phyloP scores from a whole-genome alignment of 2,888 invertebrate genomes.

The Calliopum simillimum region DNA sequence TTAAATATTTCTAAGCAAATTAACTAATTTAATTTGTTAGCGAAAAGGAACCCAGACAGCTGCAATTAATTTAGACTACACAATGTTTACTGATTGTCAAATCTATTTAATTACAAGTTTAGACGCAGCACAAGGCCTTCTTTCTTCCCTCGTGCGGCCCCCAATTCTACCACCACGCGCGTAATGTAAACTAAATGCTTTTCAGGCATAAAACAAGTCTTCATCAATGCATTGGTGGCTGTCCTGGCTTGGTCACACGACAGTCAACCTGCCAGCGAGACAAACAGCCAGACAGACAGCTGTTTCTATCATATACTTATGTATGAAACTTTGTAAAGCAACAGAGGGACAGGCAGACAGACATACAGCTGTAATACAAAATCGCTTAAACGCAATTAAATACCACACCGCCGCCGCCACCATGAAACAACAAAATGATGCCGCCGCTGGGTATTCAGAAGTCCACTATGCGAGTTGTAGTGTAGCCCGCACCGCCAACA shows the following conservation, averaged over 20 bases:
- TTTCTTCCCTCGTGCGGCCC: not conserved
- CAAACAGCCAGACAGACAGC: conserved; percentile 17
- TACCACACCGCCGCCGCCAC: conserved; percentile 31
- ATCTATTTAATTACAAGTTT: not conserved
- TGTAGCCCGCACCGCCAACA: not conserved
- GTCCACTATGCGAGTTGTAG: conserved; percentile 6
- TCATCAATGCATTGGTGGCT: conserved; percentile 27
- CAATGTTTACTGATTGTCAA: conserved; percentile 21
- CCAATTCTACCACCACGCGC: not conserved
- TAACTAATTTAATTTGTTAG: not conserved
- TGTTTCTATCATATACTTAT: too few species aligned
- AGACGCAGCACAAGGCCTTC: not conserved
- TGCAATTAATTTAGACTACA: conserved; percentile 1
- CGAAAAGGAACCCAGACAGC: not conserved
- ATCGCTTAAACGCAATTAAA: conserved; percentile 37
- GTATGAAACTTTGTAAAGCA: not conserved
- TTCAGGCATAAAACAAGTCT: conserved; percentile 28
- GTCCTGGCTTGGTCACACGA: conserved; percentile 28
- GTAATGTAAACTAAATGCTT: conserved; percentile 30
- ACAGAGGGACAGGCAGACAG: conserved; percentile 13
- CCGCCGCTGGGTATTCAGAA: conserved; percentile 25
- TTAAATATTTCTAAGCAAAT: conserved; percentile 1
- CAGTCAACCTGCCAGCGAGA: conserved; percentile 10
- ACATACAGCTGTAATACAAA: conserved; percentile 2
- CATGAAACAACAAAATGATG: conserved; percentile 24